Conservation (phyloP, 2,888 invertebrate species). For the Lissocephala sabroskyi region DNA sequence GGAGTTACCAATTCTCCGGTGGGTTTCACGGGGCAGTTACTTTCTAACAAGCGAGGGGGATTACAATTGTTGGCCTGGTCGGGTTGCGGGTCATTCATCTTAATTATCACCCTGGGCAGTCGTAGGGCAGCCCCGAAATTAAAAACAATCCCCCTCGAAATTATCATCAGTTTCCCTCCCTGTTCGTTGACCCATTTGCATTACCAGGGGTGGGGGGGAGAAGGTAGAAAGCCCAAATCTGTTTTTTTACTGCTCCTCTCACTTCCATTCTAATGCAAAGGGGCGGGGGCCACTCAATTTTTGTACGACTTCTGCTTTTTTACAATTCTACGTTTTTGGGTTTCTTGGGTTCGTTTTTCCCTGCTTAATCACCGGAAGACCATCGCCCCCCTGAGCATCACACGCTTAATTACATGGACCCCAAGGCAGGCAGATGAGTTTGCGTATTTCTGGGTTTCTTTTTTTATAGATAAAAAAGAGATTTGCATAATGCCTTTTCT, state of each 20-base stretch:
- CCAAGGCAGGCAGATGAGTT: too few species aligned
- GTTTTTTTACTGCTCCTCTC: constrained; percentile 24
- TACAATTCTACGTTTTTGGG: constrained; percentile 14
- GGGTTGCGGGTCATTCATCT: constrained; percentile 52
- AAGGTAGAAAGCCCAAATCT: background rate
- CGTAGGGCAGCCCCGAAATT: constrained; percentile 16
- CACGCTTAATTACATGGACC: constrained; percentile 47
- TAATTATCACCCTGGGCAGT: constrained; percentile 47
- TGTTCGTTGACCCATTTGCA: constrained; percentile 52
- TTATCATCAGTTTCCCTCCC: constrained; percentile 13
- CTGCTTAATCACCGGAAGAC: constrained; percentile 64
- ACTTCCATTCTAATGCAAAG: too few species aligned
- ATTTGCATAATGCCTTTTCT: constrained; percentile 28
- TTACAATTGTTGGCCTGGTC: background rate
- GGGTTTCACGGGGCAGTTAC: too few species aligned
- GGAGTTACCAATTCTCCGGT: too few species aligned
- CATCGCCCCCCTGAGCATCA: constrained; percentile 42
- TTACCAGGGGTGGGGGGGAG: too few species aligned
- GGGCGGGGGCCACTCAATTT: too few species aligned
- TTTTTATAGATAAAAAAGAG: constrained; percentile 33
- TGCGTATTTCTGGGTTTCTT: constrained; percentile 32
- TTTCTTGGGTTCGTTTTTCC: constrained; percentile 28
- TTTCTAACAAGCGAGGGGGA: background rate
- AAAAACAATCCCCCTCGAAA: constrained; percentile 39
- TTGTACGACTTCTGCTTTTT: constrained; percentile 19